These are phyloP conservation scores for Monodelphis domestica DNA, from an alignment of 2,797 vertebrate species.

Conservation along the genomic window DNA sequence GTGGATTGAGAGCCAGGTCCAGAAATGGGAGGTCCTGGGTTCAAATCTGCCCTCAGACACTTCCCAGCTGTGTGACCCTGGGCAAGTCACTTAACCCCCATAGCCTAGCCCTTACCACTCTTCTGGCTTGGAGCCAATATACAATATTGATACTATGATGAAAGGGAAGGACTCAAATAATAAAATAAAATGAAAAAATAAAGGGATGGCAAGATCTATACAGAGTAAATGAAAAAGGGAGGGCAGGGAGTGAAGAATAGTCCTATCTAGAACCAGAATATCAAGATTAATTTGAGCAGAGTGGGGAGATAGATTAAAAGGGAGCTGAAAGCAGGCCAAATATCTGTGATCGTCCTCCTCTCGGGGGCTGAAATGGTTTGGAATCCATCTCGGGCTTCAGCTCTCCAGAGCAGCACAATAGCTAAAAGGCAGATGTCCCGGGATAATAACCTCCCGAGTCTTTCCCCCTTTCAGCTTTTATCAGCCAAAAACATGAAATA, in stretches of 20 bases:
- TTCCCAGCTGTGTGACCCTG: not conserved
- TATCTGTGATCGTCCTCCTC: not conserved
- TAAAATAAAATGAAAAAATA: no score
- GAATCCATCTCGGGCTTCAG: not conserved
- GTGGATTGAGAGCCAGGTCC: not conserved
- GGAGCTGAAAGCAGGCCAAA: not conserved
- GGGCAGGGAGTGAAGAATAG: not conserved
- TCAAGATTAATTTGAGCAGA: not conserved
- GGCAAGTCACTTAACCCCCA: not conserved
- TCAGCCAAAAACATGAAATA: slow-evolving; percentile 33
- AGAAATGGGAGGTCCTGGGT: no score
- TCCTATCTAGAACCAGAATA: not conserved
- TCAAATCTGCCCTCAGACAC: not conserved
- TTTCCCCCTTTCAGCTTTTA: slow-evolving; percentile 9
- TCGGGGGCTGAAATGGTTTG: not conserved
- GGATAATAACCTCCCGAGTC: not conserved
- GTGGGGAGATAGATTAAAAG: not conserved
- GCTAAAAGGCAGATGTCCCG: slow-evolving; percentile 17
- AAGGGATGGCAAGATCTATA: no score
- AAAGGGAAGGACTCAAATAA: no score
- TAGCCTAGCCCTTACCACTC: no score
- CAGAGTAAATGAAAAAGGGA: no score
- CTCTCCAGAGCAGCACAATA: not conserved
- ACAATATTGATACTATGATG: no score
- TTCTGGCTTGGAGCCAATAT: no score